A percentile compares a stretch with the other conserved stretches of the same genome.
Evolutionary conservation across 2,888 invertebrate genomes (phyloP).

Genomic region (Spicauda simplicius): DNA sequence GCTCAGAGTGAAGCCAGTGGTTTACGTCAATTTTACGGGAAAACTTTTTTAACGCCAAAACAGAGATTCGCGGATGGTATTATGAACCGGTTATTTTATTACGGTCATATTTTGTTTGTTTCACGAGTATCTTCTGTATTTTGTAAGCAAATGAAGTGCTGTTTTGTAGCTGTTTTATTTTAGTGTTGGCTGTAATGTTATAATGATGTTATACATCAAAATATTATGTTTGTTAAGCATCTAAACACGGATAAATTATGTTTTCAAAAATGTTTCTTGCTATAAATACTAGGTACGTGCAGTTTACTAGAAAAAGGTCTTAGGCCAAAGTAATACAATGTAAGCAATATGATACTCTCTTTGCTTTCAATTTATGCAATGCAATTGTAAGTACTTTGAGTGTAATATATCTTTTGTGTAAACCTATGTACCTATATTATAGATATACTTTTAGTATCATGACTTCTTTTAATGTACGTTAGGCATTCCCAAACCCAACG

Average conservation of each 20-base stretch:
- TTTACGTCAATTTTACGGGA: neutral
- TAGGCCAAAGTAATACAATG: too few relatives aligned
- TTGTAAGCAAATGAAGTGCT: constrained; percentile 14
- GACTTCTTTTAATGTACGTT: neutral
- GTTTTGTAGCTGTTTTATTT: constrained; percentile 18
- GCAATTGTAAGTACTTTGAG: too few relatives aligned
- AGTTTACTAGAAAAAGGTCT: too few relatives aligned
- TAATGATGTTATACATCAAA: neutral
- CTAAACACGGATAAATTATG: too few relatives aligned
- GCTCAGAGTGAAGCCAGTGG: neutral
- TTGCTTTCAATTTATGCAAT: too few relatives aligned
- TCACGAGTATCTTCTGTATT: constrained; percentile 16
- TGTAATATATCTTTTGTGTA: too few relatives aligned
- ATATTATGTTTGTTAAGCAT: too few relatives aligned
- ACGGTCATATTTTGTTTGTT: constrained; percentile 19
- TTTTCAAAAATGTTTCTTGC: too few relatives aligned
- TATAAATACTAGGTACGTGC: too few relatives aligned
- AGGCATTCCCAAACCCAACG: neutral
- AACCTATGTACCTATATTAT: too few relatives aligned
- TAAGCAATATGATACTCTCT: too few relatives aligned
- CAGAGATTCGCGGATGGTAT: constrained; percentile 17
- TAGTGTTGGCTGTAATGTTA: constrained; percentile 1
- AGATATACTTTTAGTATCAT: too few relatives aligned
- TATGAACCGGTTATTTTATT: constrained; percentile 24
- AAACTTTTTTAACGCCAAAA: constrained; percentile 14